These are phyloP conservation scores for Sinelater perroti DNA, from an alignment of 2,888 invertebrate species.

Conservation along the genomic window DNA sequence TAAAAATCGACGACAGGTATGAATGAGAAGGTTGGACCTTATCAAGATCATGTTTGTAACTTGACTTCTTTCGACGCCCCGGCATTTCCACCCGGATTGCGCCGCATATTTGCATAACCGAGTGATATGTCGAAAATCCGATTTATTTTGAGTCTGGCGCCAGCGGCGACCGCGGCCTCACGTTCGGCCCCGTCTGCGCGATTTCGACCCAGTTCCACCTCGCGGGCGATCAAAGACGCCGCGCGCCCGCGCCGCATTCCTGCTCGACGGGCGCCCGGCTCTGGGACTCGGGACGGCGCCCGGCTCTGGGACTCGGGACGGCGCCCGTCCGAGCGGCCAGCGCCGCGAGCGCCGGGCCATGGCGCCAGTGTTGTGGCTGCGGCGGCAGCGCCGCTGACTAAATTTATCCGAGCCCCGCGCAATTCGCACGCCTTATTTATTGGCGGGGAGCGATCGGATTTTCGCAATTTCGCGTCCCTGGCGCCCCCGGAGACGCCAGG, in stretches of 20 bases:
- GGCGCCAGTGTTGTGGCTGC: conserved; percentile 56
- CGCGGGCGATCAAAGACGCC: not conserved
- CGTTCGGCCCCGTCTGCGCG: too few relatives aligned
- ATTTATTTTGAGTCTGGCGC: conserved; percentile 25
- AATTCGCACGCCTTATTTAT: conserved; percentile 41
- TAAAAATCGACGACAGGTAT: too few relatives aligned
- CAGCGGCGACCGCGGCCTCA: not conserved
- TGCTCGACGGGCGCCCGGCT: not conserved
- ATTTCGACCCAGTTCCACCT: too few relatives aligned
- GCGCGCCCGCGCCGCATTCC: not conserved
- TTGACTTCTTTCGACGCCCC: too few relatives aligned
- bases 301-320: too few relatives aligned
- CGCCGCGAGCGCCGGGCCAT: conserved; percentile 41
- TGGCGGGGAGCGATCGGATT: conserved; percentile 44
- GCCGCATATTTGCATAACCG: conserved; percentile 27
- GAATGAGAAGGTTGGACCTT: too few relatives aligned
- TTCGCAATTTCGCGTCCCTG: conserved; percentile 16
- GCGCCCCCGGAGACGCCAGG: conserved; percentile 9
- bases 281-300: too few relatives aligned
- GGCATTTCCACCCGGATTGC: too few relatives aligned
- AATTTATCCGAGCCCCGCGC: conserved; percentile 47
- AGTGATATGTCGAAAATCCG: conserved; percentile 20
- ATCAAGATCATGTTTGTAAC: too few relatives aligned
- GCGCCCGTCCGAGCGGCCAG: too few relatives aligned
- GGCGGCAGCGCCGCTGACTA: conserved; percentile 54